Evolutionary conservation across 2,113 vertebrate species (phyloP).

Genomic region (Triplophysa siluroides): DNA sequence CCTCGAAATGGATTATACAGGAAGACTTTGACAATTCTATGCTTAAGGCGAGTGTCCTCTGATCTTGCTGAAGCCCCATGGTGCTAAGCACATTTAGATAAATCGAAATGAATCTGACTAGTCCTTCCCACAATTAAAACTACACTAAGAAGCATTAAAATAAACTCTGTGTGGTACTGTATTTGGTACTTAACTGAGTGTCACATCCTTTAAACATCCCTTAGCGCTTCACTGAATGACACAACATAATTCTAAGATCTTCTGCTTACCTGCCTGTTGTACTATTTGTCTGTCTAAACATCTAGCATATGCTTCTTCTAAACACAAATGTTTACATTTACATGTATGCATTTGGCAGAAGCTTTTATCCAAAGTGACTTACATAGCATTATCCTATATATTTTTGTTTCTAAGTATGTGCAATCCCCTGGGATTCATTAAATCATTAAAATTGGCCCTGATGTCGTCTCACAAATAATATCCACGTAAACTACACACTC

Average conservation of each 20-base stretch:
- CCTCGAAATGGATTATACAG: conserved; percentile 8
- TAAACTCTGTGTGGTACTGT: not conserved
- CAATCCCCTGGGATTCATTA: too few species aligned
- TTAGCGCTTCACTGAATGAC: too few species aligned
- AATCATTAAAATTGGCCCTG: not conserved
- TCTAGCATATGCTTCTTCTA: not conserved
- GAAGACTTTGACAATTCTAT: not conserved
- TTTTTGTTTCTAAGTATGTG: too few species aligned
- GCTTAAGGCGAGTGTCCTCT: not conserved
- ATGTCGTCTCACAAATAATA: not conserved
- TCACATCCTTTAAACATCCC: not conserved
- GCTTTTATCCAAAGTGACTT: too few species aligned
- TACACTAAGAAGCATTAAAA: not conserved
- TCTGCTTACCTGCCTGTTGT: not conserved
- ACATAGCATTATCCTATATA: too few species aligned
- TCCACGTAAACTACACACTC: not conserved
- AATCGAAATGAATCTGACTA: conserved; percentile 11
- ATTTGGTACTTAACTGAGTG: not conserved
- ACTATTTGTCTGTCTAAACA: too few species aligned
- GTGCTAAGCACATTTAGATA: not conserved
- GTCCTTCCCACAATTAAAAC: not conserved
- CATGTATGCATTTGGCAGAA: too few species aligned
- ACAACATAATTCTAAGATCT: not conserved
- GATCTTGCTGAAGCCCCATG: not conserved
- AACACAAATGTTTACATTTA: not conserved